Conservation (phyloP, 2,888 invertebrate genomes). For the Melipona bicolor region DNA sequence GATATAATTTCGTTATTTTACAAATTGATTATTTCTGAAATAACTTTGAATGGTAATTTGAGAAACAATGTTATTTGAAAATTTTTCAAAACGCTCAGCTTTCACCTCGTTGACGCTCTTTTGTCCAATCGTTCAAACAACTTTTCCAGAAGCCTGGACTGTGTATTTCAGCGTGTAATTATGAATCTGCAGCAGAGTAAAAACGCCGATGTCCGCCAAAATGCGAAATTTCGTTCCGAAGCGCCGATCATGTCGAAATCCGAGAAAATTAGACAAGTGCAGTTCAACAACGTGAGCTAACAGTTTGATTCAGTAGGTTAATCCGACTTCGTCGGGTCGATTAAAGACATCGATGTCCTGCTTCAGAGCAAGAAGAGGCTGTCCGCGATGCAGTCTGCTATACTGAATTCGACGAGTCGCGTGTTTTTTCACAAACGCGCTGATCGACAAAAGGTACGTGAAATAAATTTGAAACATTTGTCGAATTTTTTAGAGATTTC, state of each 20-base stretch:
- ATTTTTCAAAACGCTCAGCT: no score
- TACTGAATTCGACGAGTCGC: conserved; percentile 43
- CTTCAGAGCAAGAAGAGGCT: conserved; percentile 36
- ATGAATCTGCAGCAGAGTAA: conserved; percentile 47
- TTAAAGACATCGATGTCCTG: not conserved
- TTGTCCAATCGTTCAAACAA: conserved; percentile 2
- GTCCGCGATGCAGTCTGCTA: conserved; percentile 42
- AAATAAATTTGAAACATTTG: not conserved
- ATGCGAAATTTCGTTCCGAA: conserved; percentile 10
- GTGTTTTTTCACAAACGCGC: conserved; percentile 56
- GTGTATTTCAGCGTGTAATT: not conserved
- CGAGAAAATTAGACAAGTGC: not conserved
- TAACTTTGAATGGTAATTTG: no score
- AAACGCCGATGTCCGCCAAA: not conserved
- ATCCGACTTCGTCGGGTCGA: not conserved
- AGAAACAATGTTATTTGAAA: no score
- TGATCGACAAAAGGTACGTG: conserved; percentile 63
- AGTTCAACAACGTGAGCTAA: conserved; percentile 19
- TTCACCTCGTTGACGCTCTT: not conserved
- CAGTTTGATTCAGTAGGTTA: conserved; percentile 27
- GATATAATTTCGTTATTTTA: no score
- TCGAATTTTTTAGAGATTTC: not conserved
- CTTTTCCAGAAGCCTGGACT: not conserved
- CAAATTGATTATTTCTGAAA: no score
- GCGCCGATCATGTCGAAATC: not conserved